Conservation (phyloP, 2,888 invertebrate species). For the Lepidocyrtoides sp. region DNA sequence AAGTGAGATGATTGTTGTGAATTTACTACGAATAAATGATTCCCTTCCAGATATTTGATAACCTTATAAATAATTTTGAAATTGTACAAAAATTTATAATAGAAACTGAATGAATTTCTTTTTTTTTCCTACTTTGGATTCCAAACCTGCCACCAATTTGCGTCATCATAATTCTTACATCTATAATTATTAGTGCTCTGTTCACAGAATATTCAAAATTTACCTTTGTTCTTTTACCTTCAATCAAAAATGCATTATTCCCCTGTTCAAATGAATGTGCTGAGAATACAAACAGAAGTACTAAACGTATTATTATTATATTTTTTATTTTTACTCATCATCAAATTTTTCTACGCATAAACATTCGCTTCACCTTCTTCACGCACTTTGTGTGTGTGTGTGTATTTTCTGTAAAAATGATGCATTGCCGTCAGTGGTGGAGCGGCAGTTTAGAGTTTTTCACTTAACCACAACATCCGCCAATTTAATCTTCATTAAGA, state of each 20-base stretch:
- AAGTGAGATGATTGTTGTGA: background rate
- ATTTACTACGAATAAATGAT: background rate
- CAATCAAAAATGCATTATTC: conserved; percentile 44
- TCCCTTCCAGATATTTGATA: background rate
- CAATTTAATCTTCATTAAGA: conserved; percentile 80
- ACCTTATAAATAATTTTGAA: too few relatives aligned
- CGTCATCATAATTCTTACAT: background rate
- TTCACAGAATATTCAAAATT: background rate
- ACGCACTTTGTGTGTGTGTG: background rate
- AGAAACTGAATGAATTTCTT: too few relatives aligned
- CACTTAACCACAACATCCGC: conserved; percentile 77
- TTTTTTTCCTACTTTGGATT: too few relatives aligned
- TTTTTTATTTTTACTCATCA: conserved; percentile 17
- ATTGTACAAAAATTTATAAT: too few relatives aligned
- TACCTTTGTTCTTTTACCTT: background rate
- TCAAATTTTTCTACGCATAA: conserved; percentile 12
- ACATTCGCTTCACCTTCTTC: conserved; percentile 17
- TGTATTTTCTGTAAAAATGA: background rate
- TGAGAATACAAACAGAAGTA: conserved; percentile 21
- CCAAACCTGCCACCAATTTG: conserved; percentile 41
- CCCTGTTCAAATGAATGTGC: background rate
- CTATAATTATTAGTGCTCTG: conserved; percentile 29
- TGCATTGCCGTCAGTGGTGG: background rate
- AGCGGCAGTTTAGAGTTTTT: conserved; percentile 23
- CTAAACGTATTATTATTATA: background rate